Evolutionary conservation across 1,140 invertebrate species (phyloP).

Genomic region (Xylocopa sonorina): DNA sequence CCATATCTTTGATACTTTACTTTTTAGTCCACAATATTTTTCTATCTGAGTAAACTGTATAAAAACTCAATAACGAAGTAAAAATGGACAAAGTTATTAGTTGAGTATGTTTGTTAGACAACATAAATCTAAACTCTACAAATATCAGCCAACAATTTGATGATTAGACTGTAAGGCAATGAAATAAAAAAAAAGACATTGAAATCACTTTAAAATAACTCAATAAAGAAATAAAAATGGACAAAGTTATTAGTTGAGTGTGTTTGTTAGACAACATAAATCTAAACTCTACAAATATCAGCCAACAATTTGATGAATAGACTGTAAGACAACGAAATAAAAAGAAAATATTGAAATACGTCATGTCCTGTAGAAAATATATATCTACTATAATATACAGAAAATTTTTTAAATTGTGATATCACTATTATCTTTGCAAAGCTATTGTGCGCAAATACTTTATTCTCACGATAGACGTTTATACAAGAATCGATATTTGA

Average conservation of each 20-base stretch:
- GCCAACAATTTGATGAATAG: neutral
- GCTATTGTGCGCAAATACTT: fast-evolving
- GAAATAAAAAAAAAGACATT: slow-evolving; percentile 14
- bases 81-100: neutral
- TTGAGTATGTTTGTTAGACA: neutral
- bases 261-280: neutral
- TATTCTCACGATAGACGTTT: neutral
- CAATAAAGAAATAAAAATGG: neutral
- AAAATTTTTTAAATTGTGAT: too few relatives aligned
- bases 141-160: neutral
- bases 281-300: neutral
- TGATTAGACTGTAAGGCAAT: neutral
- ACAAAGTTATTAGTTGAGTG: neutral
- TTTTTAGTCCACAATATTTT: too few relatives aligned
- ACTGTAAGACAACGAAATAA: neutral
- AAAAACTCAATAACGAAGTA: neutral
- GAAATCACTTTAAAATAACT: too few relatives aligned
- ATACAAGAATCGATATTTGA: neutral
- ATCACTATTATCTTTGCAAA: neutral
- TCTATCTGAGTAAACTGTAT: too few relatives aligned
- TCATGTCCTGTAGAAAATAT: neutral
- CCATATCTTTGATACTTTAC: too few relatives aligned
- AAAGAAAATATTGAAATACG: too few relatives aligned
- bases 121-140: neutral
- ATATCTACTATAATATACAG: too few relatives aligned